Evolutionary conservation across 2,888 invertebrate species (phyloP), one percentile per base, ranked within the genome.

Genomic region (Torymus aiolomorphi): DNA sequence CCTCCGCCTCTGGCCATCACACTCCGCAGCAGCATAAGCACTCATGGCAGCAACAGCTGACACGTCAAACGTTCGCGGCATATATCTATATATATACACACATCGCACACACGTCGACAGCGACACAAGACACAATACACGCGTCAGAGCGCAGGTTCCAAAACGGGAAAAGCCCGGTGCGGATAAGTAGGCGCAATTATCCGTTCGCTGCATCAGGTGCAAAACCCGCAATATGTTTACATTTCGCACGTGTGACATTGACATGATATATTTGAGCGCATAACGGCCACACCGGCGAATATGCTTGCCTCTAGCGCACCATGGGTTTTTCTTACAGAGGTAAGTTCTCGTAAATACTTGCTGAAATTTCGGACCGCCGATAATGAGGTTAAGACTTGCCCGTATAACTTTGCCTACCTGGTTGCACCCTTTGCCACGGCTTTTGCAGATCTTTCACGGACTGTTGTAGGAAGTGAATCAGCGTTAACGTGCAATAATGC

Each of bases 401-500:
- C 12, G 0, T 13, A n/a, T 59, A 2, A 51, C 20, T 52, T 42
- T 20, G 52, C 4, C 31, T 13, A 24, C 56, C 1, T 70, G n/a
- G 20, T 69, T 24, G 10, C 14, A 42, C 42, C 42, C 42, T 42
- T 42, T 42, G 42, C 5, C 42, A 42, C 8, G 42, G 8, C 42
- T 42, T 20, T 76, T 77, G 1, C 56, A 77, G 77, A 14, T 76
- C 51, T 65, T 63, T 4, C 11, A 3, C 56, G 16, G 11, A 54
- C 10, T 61, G 18, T 67, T 54, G 31, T 80, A 72, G 14, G 13
- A 51, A 24, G n/a, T 24, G 42, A 62, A 18, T 62, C 54, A 67
- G 8, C 57, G 31, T 67, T 72, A 72, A 59, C 14, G 3, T 49
- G n/a, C n/a, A 61, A 88, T 86, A 82, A 92, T 92, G 92, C 88